Evolutionary conservation across 2,888 invertebrate species (phyloP), one percentile per base, ranked within the genome.

Genomic region (Drosophila koepferae): DNA sequence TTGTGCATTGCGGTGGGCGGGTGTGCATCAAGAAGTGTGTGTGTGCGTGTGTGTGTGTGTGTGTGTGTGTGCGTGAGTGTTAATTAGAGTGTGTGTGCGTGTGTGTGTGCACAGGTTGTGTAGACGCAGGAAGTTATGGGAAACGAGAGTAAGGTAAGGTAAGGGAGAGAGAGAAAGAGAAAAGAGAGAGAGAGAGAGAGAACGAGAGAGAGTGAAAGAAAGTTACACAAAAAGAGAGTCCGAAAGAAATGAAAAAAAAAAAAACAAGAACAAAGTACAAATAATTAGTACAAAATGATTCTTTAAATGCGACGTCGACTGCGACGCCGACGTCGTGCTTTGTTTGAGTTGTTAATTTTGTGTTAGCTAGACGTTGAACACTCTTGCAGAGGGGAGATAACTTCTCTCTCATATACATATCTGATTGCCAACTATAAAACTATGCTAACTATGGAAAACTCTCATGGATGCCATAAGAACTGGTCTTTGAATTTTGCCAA

Each of bases 271-370:
- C 51, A 82, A 72, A 77, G 64, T 77, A 73, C 65, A 86, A 72
- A 74, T 73, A 84, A 84, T 84, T 84, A 81, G 75, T 81, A 76
- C 75, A 71, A 67, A 71, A 71, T 77, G 41, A 67, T 78, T 68
- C 41, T 34, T 59, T 51, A 54, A 75, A 53, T 59, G 53, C 63
- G 56, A 73, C 66, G 60, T 36, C 73, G 68, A 51, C 51, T 36
- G 20, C 51, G 41, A 62, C 63, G 28, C n/a, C 51, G 58, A 66
- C 68, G 46, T 56, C 48, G 70, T 66, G 71, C 59, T 16, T 53
- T 62, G 48, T 61, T 55, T 18, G 38, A 23, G 44, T 31, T 49
- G 10, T 49, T 63, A 36, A 18, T 43, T 16, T 18, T 51, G 31
- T 60, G 34, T 23, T 66, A 4, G n/a, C 55, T 28, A 9, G 6